Base-by-base conservation (phyloP, 2,797 vertebrate genomes). In the Neoniphon sammara region DNA sequence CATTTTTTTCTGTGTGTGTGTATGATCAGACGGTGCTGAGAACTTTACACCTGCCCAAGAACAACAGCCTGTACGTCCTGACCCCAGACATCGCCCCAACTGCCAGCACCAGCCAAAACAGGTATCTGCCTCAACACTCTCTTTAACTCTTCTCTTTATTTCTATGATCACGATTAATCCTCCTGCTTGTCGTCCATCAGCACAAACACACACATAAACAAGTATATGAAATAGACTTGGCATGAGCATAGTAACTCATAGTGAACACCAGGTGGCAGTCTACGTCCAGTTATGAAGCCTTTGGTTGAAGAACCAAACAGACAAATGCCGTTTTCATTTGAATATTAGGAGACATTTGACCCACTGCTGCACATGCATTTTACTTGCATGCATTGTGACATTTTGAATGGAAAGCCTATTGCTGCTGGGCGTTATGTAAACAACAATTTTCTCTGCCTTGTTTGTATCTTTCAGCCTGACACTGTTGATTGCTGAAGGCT, bases 41-140 rank as follows among this genome's bases (percentile, higher is more conserved):
- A 94, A 96, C 95, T 92, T 96, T 99, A 93, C 97, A 99, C 87
- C 95, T 99, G 93, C 98, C 98, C 90, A 99, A 98, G 95, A 98
- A 99, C 94, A 98, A 98, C 95, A 97, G 96, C 94, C 95, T 99
- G 87, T 99, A 99, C 87, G 96, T 99, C 81, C 95, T 99, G 91
- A 99, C 98, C 56, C 97, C 98, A 73, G 97, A 99, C 80, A 96
- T 99, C 72, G 94, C 96, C 70, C 95, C 96, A 59, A 93, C 96
- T 91, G 95, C 98, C 90, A 96, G 96, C 84, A 95, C 96, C 89
- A 96, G 96, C 93, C 95, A 97, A 91, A 93, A 96, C 95, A 95
- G 97, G 98, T 99, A 96, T 91, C 52, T 36, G 72, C 18, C 74
- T 77, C 10, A 27, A 21, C 8, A 15, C n/a, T 30, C 10, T 18